Evolutionary conservation across 2,888 invertebrate genomes (phyloP).

Genomic region (Linnaemya tessellans): DNA sequence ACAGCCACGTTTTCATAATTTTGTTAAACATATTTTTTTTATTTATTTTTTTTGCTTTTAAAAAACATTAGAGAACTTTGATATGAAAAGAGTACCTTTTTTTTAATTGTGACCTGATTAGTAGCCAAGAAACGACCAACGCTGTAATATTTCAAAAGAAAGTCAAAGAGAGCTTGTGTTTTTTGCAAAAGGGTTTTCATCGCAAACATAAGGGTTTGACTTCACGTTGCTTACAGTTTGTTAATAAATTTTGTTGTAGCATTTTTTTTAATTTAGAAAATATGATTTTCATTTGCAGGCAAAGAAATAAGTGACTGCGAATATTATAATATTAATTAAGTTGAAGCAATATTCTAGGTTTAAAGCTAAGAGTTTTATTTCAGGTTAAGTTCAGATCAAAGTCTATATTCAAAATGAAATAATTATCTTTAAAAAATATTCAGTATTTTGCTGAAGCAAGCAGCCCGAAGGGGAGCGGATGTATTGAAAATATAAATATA

Average conservation of each 20-base stretch:
- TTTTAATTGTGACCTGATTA: conserved; percentile 42
- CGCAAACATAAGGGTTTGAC: conserved; percentile 23
- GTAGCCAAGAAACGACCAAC: neutral
- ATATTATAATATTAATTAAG: too few species aligned
- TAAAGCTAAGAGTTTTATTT: too few species aligned
- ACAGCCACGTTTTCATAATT: too few species aligned
- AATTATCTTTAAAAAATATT: too few species aligned
- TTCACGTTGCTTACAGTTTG: conserved; percentile 40
- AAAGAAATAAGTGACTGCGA: too few species aligned
- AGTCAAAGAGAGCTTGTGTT: neutral
- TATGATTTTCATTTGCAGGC: neutral
- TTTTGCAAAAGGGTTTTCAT: conserved; percentile 23
- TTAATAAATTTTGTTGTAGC: conserved; percentile 16
- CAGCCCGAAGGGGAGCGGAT: too few species aligned
- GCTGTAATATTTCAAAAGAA: conserved; percentile 28
- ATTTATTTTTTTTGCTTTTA: neutral
- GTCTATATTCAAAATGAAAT: too few species aligned
- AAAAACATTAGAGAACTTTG: conserved; percentile 21
- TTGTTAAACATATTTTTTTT: too few species aligned
- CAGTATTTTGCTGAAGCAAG: too few species aligned
- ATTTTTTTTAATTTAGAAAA: neutral
- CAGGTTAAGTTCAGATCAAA: too few species aligned
- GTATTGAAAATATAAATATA: too few species aligned
- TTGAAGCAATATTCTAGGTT: too few species aligned
- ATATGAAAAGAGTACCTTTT: conserved; percentile 1